Percentiles rank a stretch among this genome's conserved stretches.
Evolutionary conservation across 2,113 vertebrate genomes (phyloP).

Genomic region (Hiodon alosoides): DNA sequence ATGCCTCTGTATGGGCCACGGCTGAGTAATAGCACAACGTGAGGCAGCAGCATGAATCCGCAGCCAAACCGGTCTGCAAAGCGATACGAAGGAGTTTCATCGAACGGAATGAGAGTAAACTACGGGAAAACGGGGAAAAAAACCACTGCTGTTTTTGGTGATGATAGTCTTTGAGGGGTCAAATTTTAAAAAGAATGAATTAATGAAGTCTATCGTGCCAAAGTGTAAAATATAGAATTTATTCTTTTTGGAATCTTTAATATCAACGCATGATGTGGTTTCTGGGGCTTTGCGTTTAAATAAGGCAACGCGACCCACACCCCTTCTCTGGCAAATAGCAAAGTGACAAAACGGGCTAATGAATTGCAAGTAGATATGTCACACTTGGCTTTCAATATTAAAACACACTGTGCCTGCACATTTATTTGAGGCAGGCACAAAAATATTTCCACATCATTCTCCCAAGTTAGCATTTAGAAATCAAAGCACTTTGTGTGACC

Average conservation of each 20-base stretch:
- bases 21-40: too few relatives aligned
- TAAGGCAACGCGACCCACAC: not conserved
- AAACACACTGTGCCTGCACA: not conserved
- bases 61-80: too few relatives aligned
- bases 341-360: slow-evolving; percentile 1
- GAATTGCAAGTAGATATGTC: slow-evolving; percentile 22
- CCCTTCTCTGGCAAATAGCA: slow-evolving; percentile 10
- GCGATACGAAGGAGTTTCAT: too few relatives aligned
- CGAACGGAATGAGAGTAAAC: too few relatives aligned
- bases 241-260: too few relatives aligned
- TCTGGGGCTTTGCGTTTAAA: not conserved
- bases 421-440: not conserved
- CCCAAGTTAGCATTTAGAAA: slow-evolving; percentile 1
- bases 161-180: too few relatives aligned
- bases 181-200: too few relatives aligned
- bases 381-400: slow-evolving; percentile 12
- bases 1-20: not conserved
- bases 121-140: too few relatives aligned
- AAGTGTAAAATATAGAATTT: too few relatives aligned
- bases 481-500: not conserved
- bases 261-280: not conserved
- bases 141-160: too few relatives aligned
- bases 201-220: too few relatives aligned
- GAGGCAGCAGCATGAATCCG: too few relatives aligned
- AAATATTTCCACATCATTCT: slow-evolving; percentile 16